Evolutionary conservation across 2,888 invertebrate species (phyloP).

Genomic region (Baccha elongata): DNA sequence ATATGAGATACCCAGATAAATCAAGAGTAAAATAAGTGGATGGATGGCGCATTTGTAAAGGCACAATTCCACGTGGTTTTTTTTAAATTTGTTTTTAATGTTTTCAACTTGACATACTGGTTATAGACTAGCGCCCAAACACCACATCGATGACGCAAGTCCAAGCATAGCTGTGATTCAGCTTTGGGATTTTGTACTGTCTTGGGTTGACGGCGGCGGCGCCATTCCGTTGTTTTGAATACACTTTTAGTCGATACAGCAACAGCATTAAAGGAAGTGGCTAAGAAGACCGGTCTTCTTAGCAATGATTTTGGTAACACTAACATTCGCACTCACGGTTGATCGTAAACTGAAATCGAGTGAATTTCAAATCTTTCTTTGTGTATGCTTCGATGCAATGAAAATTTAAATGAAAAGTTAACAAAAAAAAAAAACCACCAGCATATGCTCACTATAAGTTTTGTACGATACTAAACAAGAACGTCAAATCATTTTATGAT

Average conservation of each 20-base stretch:
- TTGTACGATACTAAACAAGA: constrained; percentile 4
- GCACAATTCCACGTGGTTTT: constrained; percentile 2
- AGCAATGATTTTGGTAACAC: constrained; percentile 52
- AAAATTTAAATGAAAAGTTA: background rate
- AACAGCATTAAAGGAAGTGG: constrained; percentile 36
- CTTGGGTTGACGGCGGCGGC: constrained; percentile 8
- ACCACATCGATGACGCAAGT: constrained; percentile 56
- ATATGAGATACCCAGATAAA: constrained; percentile 3
- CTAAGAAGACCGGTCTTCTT: constrained; percentile 67
- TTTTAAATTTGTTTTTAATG: background rate
- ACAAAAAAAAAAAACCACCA: background rate
- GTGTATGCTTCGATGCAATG: background rate
- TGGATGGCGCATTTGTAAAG: background rate
- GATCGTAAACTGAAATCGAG: constrained; percentile 44
- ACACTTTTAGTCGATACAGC: constrained; percentile 32
- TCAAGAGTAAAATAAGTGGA: constrained; percentile 1
- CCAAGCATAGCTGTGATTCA: constrained; percentile 22
- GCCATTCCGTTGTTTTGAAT: constrained; percentile 30
- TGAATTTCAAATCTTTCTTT: constrained; percentile 15
- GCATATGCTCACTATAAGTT: background rate
- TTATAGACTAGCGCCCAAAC: constrained; percentile 58
- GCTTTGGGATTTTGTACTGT: constrained; percentile 23
- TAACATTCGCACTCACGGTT: constrained; percentile 62
- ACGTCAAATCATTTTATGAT: background rate
- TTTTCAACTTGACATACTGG: constrained; percentile 52